Evolutionary conservation across 2,888 invertebrate genomes (phyloP), one percentile per base, ranked within the genome.

Genomic region (Atrina japonica): DNA sequence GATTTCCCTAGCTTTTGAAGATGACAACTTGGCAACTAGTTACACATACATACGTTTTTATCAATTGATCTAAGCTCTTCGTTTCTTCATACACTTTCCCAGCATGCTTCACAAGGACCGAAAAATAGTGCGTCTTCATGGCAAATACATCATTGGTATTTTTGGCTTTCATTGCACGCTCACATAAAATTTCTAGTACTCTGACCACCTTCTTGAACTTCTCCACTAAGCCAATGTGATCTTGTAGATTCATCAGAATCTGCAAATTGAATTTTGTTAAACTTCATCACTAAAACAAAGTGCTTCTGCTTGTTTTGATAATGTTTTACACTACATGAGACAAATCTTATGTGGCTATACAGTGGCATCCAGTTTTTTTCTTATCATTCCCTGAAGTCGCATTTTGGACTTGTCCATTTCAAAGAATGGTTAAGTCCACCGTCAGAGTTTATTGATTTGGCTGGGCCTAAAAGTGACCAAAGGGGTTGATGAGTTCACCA

Each of bases 151-250:
- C 90, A 88, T 98, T 98, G 0, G 94, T 94, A 77, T 97, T 96
- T 45, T 88, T 93, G 92, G 41, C 94, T 75, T 89, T 89, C 76
- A 95, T 95, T 94, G 97, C 96, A 92, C 97, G 96, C 85, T 96
- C 96, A 84, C 95, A 94, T 92, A 99, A 93, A 67, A 95, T 89
- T 82, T 96, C 95, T 73, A 99, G 91, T 0, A 97, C 95, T 87
- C 94, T 95, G 80, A 94, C 90, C 35, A 94, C 91, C 90, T 95
- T 95, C 16, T 93, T 92, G 66, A 95, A 93, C 90, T 96, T 93
- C 78, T 95, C 95, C 65, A 95, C 88, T 35, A 97, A 91, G 18
- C 94, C 93, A 1, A 94, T 93, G 83, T 94, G 93, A 69, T 94
- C 93, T 86, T 96, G 94, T n/a, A 97, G 91, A 60, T 56, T 35